These are phyloP conservation scores for Temnothorax rugatulus DNA, from an alignment of 2,888 invertebrate genomes.

Conservation along the genomic window DNA sequence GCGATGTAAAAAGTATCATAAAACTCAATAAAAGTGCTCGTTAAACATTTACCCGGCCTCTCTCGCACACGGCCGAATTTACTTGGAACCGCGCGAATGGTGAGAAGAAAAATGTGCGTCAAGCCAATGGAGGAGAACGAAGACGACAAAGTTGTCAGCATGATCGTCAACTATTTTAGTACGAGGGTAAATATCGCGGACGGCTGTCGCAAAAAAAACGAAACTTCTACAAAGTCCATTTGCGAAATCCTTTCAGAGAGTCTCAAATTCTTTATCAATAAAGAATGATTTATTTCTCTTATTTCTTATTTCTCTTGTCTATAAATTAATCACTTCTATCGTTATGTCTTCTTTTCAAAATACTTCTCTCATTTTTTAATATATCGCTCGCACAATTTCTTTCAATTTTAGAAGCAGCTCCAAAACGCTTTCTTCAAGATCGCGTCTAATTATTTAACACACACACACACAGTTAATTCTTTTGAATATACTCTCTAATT, in stretches of 20 bases:
- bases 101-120: conserved; percentile 79
- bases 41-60: conserved; percentile 59
- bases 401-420: not conserved
- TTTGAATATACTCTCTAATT: not conserved
- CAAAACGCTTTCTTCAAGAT: not conserved
- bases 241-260: not conserved
- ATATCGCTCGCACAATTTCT: not conserved
- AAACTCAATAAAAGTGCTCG: not conserved
- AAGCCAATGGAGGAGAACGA: conserved; percentile 80
- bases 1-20: not conserved
- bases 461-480: not conserved
- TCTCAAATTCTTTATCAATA: not conserved
- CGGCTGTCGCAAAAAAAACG: not conserved
- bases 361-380: not conserved
- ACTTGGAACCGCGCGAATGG: conserved; percentile 63
- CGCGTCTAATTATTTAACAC: not conserved
- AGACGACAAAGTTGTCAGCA: conserved; percentile 81
- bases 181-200: conserved; percentile 80
- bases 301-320: not conserved
- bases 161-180: conserved; percentile 83
- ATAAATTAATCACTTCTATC: not conserved
- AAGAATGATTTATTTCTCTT: not conserved
- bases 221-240: not conserved
- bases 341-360: not conserved
- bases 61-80: conserved; percentile 56